A percentile compares a stretch with the other conserved stretches of the same genome.
These are phyloP conservation scores for Crocidura indochinensis DNA, from an alignment of 2,797 vertebrate species.

Conservation along the genomic window DNA sequence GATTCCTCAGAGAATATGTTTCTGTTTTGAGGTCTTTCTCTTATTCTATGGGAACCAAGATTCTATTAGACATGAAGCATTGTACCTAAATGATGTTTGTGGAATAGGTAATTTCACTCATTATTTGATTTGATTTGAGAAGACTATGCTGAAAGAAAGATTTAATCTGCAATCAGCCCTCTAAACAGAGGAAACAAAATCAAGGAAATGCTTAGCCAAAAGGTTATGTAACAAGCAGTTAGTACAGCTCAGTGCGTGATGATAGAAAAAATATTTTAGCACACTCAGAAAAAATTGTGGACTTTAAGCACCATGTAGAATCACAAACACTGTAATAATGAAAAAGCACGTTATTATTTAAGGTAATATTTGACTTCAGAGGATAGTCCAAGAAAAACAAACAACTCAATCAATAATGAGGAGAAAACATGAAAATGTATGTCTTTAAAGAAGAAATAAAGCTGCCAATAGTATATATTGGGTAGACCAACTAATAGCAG, in stretches of 20 bases:
- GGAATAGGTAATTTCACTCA: not conserved
- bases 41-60: not conserved
- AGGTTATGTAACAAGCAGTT: slow-evolving; percentile 5
- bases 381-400: no score
- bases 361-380: no score
- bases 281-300: not conserved
- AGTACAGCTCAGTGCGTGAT: not conserved
- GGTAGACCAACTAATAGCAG: not conserved
- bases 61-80: not conserved
- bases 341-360: not conserved
- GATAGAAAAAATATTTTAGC: not conserved
- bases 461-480: not conserved
- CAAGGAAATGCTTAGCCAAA: not conserved
- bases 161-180: not conserved
- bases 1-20: not conserved
- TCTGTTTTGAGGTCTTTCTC: not conserved
- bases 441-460: no score
- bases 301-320: not conserved
- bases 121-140: slow-evolving; percentile 31
- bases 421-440: no score
- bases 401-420: no score
- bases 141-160: not conserved
- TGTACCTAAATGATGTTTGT: not conserved
- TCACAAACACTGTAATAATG: not conserved
- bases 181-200: no score